Base-by-base conservation (phyloP, 1,140 invertebrate genomes). In the Eurosta solidaginis region DNA sequence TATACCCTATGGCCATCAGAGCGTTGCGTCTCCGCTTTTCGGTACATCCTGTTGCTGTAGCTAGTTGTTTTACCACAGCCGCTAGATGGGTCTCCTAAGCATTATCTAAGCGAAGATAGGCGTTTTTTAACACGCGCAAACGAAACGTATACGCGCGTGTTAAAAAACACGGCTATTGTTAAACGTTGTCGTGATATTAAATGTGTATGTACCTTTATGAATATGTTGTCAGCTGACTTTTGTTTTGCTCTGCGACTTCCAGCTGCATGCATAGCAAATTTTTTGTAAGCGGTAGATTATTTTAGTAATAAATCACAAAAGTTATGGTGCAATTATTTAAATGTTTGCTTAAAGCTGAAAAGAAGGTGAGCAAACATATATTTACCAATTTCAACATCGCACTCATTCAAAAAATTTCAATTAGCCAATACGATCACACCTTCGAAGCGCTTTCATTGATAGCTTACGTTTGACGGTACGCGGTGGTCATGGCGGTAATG, bases 401-500 rank as follows among this genome's bases (percentile, higher is more conserved):
- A 49, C 0, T 27, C 17, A 49, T 63, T 17, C 45, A 49, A 63
- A 78, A 40, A 44, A n/a, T 50, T 9, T 40, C 25, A 4, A 0
- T 29, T 22, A 87, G 85, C 79, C 83, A 0, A 77, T 82, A 20
- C 81, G 85, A 3, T 78, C 83, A 25, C 83, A 87, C 49, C 84
- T 87, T n/a, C 83, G 84, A 1, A 79, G 82, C 47, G 83, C 49
- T 74, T 96, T 96, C 81, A 85, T 95, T 42, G 96, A 97, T 87
- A 91, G 91, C 1, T 86, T 96, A 22, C 89, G 91, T 81, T 82
- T 97, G 45, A 90, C 91, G 82, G 93, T 95, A 3, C 91, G 91
- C 85, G 94, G 91, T 25, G 96, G 96, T 20, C 88, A 90, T 42
- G 96, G 96, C 12, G 94, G 90, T 3, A 91, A 91, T 83, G 96